Conservation (phyloP, 2,797 vertebrate species). For the Danio aesculapii region DNA sequence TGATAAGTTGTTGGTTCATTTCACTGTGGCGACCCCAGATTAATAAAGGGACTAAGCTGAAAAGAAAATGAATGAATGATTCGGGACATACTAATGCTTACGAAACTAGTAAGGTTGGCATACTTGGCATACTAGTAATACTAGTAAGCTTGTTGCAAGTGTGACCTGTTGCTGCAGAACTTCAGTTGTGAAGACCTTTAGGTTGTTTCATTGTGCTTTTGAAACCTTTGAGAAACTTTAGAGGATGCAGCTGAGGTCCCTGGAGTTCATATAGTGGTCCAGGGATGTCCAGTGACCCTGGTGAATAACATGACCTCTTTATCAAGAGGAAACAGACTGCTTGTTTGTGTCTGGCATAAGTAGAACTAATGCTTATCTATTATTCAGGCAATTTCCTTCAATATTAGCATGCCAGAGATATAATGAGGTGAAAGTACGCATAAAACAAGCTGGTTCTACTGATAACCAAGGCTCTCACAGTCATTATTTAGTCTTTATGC, state of each 20-base stretch:
- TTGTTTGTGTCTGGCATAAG: conserved; percentile 71
- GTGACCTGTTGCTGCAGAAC: background rate
- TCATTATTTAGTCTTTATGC: conserved; percentile 50
- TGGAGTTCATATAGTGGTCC: conserved; percentile 58
- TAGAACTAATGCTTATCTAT: conserved; percentile 76
- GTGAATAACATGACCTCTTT: conserved; percentile 70
- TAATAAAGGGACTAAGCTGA: too few species aligned
- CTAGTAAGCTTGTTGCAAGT: background rate
- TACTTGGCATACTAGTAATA: too few species aligned
- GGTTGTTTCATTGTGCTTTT: background rate
- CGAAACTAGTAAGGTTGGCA: too few species aligned
- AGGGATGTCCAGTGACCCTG: conserved; percentile 70
- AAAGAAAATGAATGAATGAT: too few species aligned
- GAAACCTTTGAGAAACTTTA: conserved; percentile 21
- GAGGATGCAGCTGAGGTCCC: conserved; percentile 57
- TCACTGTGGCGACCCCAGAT: too few species aligned
- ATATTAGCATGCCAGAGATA: conserved; percentile 68
- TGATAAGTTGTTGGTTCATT: too few species aligned
- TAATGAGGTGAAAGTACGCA: conserved; percentile 75
- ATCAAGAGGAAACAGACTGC: conserved; percentile 79
- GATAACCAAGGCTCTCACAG: conserved; percentile 69
- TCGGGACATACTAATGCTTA: too few species aligned
- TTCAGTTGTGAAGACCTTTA: background rate
- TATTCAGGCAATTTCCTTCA: conserved; percentile 71
- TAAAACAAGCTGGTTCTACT: conserved; percentile 72